Evolutionary conservation across 2,113 vertebrate species (phyloP), one percentile per base, ranked within the genome.

Genomic region (Corythaixoides concolor): DNA sequence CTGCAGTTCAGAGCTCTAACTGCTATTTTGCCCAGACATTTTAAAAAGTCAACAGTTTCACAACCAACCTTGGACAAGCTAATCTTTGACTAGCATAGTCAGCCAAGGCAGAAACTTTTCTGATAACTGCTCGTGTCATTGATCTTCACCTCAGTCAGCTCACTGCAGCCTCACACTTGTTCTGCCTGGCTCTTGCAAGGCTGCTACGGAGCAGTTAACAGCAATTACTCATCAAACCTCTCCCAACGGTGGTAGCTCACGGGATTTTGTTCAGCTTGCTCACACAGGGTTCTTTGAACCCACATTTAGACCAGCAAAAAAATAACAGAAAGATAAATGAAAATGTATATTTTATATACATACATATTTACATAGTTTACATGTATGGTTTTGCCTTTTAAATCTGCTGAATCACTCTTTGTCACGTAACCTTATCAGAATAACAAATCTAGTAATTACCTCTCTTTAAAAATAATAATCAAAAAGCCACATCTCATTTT

Each of bases 1-100:
- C 45, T 76, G 35, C 60, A 90, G 56, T 91, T 83, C 60, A 93
- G 66, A 85, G n/a, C n/a, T 88, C 73, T 76, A 88, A 56, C 49
- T 60, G 60, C n/a, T 77, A 43, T 73, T 90, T 83, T 92, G 37
- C 39, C 27, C 12, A 8, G 21, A 9, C 67, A 83, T 62, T 91
- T 94, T 94, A 93, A 95, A 97, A 97, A 90, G 88, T 95, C 94
- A 96, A 91, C 80, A 94, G 90, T 97, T 97, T 97, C 92, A 90
- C 66, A 97, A 97, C 62, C 79, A 97, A 94, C 96, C 95, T 97
- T 97, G 96, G 90, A 69, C 76, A 93, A 90, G 91, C 86, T 97
- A 95, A 97, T 95, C 66, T 97, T 97, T 97, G 95, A 97, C 96
- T 91, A 96, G 95, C 35, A 35, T 37, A 72, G 81, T 37, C 33